Base-by-base conservation (phyloP, 1,140 invertebrate genomes). In the Micrasema longulum region DNA sequence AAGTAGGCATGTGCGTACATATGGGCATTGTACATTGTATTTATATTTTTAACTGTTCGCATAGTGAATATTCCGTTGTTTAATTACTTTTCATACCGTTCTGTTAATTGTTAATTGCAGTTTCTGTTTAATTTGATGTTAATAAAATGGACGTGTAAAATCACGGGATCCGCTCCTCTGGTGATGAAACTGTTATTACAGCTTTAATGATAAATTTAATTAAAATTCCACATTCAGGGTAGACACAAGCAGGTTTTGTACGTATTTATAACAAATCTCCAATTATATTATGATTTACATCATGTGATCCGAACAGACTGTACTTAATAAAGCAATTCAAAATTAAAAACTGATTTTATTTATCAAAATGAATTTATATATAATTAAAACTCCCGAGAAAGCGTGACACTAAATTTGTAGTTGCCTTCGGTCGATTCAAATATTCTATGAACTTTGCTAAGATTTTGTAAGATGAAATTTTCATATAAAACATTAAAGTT, bases 151-250 rank as follows among this genome's bases (percentile, higher is more conserved):
- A 47, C n/a, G 41, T 31, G 41, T 47, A 41, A 64, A 64, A 22
- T 9, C 64, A 52, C 2, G 5, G 31, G 11, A 26, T 22, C 22
- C 48, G 22, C 7, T 20, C 43, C 18, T 22, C 16, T 14, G 16
- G 47, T 67, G 64, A 52, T 55, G 31, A 38, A 67, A 67, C 31
- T n/a, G 36, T 53, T 26, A 31, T 65, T 9, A 31, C 12, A 26
- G 62, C 62, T 67, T 67, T 67, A 52, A 67, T 47, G 36, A 16
- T 41, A 60, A 41, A 60, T 20, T 60, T 60, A 60, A 60, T 60
- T 60, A 10, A 41, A 26, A 38, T 38, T 41, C 22, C 14, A 41
- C 10, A 1, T 60, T 22, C 36, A 18, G 55, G 55, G 16, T 60
- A 53, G 1, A 1, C 23, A 23, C 23, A n/a, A 53, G 23, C 26